Percentiles rank a stretch among this genome's conserved stretches.
These are phyloP conservation scores for Plutella xylostella DNA, from an alignment of 2,888 invertebrate genomes.

Conservation along the genomic window DNA sequence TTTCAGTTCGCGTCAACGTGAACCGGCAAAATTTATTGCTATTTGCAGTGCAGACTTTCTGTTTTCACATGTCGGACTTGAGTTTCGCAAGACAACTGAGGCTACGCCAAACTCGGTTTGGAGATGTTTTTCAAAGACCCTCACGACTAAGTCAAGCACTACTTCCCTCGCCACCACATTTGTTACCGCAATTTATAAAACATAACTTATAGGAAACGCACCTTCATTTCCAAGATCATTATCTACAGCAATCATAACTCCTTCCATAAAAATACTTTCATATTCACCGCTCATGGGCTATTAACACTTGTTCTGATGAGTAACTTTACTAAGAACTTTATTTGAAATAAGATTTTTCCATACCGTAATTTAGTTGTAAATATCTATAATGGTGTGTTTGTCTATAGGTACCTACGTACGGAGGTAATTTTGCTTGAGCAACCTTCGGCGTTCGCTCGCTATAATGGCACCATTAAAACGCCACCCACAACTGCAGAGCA, in stretches of 20 bases:
- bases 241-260: neutral
- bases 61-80: slow-evolving; percentile 48
- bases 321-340: slow-evolving; percentile 1
- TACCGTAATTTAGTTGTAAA: slow-evolving; percentile 34
- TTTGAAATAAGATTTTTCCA: neutral
- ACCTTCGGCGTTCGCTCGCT: slow-evolving; percentile 44
- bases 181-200: neutral
- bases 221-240: neutral
- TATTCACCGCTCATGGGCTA: neutral
- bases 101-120: slow-evolving; percentile 12
- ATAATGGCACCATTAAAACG: slow-evolving; percentile 62
- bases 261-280: neutral
- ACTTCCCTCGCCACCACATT: too few relatives aligned
- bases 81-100: slow-evolving; percentile 30
- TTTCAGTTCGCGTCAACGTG: slow-evolving; percentile 52
- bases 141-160: slow-evolving; percentile 9
- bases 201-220: neutral
- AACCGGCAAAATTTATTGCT: slow-evolving; percentile 55
- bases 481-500: slow-evolving; percentile 61
- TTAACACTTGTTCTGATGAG: neutral
- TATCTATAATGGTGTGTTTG: slow-evolving; percentile 33
- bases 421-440: slow-evolving; percentile 56
- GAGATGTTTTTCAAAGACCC: slow-evolving; percentile 14
- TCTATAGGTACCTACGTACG: slow-evolving; percentile 31
- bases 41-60: slow-evolving; percentile 51